Evolutionary conservation across 2,113 vertebrate genomes (phyloP), one percentile per base, ranked within the genome.

Genomic region (Entosphenus tridentatus): DNA sequence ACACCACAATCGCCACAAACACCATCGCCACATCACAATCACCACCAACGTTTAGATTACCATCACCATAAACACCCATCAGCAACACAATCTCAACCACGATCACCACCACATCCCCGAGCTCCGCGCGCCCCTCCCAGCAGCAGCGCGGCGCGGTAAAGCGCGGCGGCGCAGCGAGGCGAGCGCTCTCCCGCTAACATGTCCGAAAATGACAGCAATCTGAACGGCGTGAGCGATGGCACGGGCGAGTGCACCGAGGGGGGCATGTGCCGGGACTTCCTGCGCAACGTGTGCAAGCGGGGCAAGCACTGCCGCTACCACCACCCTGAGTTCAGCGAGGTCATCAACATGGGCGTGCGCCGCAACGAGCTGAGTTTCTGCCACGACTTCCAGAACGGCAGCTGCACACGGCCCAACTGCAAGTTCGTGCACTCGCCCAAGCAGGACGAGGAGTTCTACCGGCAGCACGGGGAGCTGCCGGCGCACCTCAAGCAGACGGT

Each of bases 291-390:
- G 11, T 97, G 91, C 81, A 93, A 92, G 73, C 80, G 93, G 2
- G 93, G 93, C 2, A 95, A 91, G 54, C 88, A 89, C 67, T 97
- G 91, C 73, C 86, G 91, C n/a, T 97, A 89, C 69, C 84, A 82
- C 1, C 93, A 96, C 77, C 93, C 89, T 2, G 89, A 90, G 77
- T 85, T 89, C 67, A 88, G 81, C 7, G 87, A 95, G 72, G 91
- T 96, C 3, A 85, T 86, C 14, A 90, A 96, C 76, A 73, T 95
- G 72, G 91, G 91, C 1, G 89, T 93, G 69, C 86, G 91, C 75
- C 96, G 95, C 80, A 96, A 95, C 3, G 90, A 97, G 67, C 96
- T 97, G 76, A 87, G 95, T 74, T 96, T 97, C 78, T 96, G 93
- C 78, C 91, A 97, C 55, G 91, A 96, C 74, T 84, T 96, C 77